Conservation (phyloP, 2,888 invertebrate species). For the Electrophaes corylata region DNA sequence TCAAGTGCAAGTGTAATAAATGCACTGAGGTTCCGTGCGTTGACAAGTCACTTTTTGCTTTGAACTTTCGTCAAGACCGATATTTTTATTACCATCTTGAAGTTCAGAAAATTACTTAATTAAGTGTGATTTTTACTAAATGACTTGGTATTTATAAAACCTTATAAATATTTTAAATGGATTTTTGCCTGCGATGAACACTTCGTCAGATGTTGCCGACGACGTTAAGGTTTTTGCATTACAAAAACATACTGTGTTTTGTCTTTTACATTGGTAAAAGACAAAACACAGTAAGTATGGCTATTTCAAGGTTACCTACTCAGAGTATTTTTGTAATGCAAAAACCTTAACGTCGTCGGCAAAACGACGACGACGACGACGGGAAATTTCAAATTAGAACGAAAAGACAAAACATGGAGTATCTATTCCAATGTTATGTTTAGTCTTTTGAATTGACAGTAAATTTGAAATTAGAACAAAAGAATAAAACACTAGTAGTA, state of each 20-base stretch:
- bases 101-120: constrained; percentile 16
- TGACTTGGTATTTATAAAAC: constrained; percentile 6
- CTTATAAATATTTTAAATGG: constrained; percentile 8
- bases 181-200: not conserved
- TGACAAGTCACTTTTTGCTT: constrained; percentile 11
- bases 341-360: not conserved
- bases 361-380: too few species aligned
- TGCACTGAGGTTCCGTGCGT: not conserved
- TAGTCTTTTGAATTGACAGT: too few species aligned
- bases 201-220: not conserved
- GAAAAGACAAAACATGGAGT: too few species aligned
- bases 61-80: constrained; percentile 14
- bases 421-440: too few species aligned
- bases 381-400: too few species aligned
- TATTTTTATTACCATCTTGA: constrained; percentile 2
- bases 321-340: not conserved
- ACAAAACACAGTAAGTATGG: too few species aligned
- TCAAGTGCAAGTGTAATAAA: constrained; percentile 8
- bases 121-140: constrained; percentile 1
- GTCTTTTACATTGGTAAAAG: too few species aligned
- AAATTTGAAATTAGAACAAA: too few species aligned
- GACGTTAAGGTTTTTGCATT: not conserved
- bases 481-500: too few species aligned
- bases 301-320: too few species aligned
- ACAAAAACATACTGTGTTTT: too few species aligned